These are phyloP conservation scores for Apostichopus leukothele DNA, from an alignment of 53 echinoderm and acorn worm genomes.

Conservation along the genomic window DNA sequence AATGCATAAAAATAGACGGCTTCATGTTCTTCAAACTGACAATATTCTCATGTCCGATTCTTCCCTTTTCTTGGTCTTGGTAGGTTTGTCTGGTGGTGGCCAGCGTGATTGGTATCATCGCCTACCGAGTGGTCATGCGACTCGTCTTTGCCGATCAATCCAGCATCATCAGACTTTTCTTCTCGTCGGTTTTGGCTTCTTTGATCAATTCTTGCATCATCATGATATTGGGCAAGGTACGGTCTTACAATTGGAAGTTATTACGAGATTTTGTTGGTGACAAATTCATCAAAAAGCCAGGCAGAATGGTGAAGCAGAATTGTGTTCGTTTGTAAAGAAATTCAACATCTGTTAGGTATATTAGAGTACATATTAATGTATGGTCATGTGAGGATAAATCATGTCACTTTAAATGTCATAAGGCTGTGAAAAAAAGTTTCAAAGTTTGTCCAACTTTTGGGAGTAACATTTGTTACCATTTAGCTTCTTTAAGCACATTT, in stretches of 20 bases:
- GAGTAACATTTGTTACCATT: too few relatives aligned
- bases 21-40: background rate
- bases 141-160: conserved; percentile 50
- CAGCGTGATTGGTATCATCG: conserved; percentile 83
- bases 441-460: too few relatives aligned
- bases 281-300: background rate
- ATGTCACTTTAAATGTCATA: too few relatives aligned
- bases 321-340: too few relatives aligned
- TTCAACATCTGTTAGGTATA: too few relatives aligned
- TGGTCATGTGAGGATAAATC: too few relatives aligned
- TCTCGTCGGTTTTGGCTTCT: conserved; percentile 68
- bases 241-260: background rate
- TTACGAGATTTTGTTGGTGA: background rate
- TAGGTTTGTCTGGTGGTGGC: conserved; percentile 83
- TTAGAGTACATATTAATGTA: too few relatives aligned
- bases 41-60: background rate
- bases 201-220: conserved; percentile 86
- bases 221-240: conserved; percentile 89
- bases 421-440: too few relatives aligned
- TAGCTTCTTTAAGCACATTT: too few relatives aligned
- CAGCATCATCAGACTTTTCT: conserved; percentile 60
- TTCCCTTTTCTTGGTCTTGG: background rate
- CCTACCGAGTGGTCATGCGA: conserved; percentile 78
- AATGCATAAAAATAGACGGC: too few relatives aligned
- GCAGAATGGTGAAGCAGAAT: too few relatives aligned